Evolutionary conservation across 1,140 invertebrate genomes (phyloP).

Genomic region (Atta cephalotes): DNA sequence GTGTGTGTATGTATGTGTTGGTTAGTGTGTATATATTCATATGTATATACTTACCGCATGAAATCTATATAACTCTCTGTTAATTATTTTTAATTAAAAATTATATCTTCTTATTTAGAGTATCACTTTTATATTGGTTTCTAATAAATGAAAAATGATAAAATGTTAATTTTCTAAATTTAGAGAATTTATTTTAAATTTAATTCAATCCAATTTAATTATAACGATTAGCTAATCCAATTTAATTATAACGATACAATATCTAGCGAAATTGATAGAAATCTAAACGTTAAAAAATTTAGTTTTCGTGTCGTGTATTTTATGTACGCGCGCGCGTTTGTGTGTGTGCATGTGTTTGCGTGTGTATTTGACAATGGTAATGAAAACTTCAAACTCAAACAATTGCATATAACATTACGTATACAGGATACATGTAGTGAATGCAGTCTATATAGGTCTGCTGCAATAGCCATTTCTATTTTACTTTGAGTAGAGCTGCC

Average conservation of each 20-base stretch:
- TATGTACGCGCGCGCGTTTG: no score
- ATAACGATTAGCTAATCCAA: not conserved
- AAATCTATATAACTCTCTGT: not conserved
- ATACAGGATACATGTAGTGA: not conserved
- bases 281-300: not conserved
- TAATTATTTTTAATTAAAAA: slow-evolving; percentile 9
- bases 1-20: no score
- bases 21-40: no score
- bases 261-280: not conserved
- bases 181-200: no score
- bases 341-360: no score
- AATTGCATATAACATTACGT: not conserved
- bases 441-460: not conserved
- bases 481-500: slow-evolving; percentile 34
- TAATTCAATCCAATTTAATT: not conserved
- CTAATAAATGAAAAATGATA: not conserved
- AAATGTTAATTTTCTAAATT: not conserved
- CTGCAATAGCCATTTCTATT: slow-evolving; percentile 13
- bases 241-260: not conserved
- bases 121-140: not conserved
- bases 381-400: not conserved
- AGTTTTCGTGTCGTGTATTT: not conserved
- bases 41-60: no score
- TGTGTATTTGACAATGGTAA: not conserved
- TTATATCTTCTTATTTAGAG: not conserved